Evolutionary conservation across 2,113 vertebrate species (phyloP).

Genomic region (Lophius piscatorius): DNA sequence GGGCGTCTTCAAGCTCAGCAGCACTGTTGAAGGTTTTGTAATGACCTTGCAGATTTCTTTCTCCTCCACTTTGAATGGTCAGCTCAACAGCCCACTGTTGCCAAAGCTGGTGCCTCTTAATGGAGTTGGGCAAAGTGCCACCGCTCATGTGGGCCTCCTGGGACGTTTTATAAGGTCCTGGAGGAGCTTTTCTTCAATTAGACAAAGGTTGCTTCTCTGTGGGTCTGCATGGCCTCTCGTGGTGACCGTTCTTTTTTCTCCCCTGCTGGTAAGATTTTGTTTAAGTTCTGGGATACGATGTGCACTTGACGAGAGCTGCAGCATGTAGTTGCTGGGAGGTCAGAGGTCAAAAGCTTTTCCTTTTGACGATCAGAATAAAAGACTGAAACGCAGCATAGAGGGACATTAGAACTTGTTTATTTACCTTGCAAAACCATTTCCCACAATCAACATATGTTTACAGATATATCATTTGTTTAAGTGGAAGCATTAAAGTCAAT

Average conservation of each 20-base stretch:
- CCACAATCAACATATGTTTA: constrained; percentile 21
- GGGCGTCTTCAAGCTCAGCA: constrained; percentile 21
- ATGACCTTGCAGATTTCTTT: constrained; percentile 39
- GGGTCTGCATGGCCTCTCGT: constrained; percentile 18
- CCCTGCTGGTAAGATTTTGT: constrained; percentile 25
- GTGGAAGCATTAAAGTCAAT: not conserved
- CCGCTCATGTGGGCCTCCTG: constrained; percentile 16
- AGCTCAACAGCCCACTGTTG: constrained; percentile 31
- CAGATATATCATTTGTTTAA: not conserved
- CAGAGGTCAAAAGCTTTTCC: too few relatives aligned
- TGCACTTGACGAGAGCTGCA: constrained; percentile 11
- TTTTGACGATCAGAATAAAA: constrained; percentile 4
- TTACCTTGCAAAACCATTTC: constrained; percentile 23
- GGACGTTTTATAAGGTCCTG: constrained; percentile 21
- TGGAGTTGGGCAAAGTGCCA: constrained; percentile 51
- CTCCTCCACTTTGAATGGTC: constrained; percentile 38
- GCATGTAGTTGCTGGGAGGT: too few relatives aligned
- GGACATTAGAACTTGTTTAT: constrained; percentile 24
- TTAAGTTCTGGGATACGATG: constrained; percentile 28
- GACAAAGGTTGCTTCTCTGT: constrained; percentile 19
- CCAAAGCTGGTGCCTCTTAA: constrained; percentile 16
- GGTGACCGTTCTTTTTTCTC: not conserved
- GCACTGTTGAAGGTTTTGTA: constrained; percentile 19
- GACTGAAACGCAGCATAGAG: not conserved
- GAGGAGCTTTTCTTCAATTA: constrained; percentile 31